phyloP scores from a whole-genome alignment of 2,888 invertebrate genomes.

The Auanema sp. region DNA sequence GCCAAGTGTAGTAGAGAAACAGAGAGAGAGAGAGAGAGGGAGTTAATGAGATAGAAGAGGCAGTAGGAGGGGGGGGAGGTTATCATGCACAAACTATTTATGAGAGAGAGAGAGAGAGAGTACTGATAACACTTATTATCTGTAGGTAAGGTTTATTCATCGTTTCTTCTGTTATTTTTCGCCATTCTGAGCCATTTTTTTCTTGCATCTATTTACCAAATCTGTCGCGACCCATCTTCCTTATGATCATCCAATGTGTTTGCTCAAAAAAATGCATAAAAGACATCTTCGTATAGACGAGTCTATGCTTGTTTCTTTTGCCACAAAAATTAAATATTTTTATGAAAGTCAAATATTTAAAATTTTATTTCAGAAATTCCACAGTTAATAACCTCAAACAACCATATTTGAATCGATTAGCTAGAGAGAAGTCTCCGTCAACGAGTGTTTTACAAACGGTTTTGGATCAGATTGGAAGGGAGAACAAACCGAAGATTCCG shows the following conservation, averaged over 20 bases:
- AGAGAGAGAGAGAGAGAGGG: too few species aligned
- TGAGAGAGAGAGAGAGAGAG: too few species aligned
- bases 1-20: too few species aligned
- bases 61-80: too few species aligned
- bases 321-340: background rate
- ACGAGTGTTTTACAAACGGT: conserved; percentile 11
- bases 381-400: conserved; percentile 12
- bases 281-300: background rate
- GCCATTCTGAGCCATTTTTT: too few species aligned
- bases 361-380: background rate
- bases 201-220: background rate
- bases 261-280: background rate
- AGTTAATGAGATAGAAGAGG: too few species aligned
- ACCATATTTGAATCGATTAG: conserved; percentile 13
- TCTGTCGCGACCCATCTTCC: background rate
- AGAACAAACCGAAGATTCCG: too few species aligned
- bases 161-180: too few species aligned
- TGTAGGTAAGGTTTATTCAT: too few species aligned
- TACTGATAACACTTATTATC: too few species aligned
- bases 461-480: conserved; percentile 12
- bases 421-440: conserved; percentile 8
- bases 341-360: background rate
- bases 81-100: too few species aligned
- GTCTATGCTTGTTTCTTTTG: background rate
- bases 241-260: background rate